phyloP scores from a whole-genome alignment of 1,140 invertebrate species.

The Eriosoma lanigerum region DNA sequence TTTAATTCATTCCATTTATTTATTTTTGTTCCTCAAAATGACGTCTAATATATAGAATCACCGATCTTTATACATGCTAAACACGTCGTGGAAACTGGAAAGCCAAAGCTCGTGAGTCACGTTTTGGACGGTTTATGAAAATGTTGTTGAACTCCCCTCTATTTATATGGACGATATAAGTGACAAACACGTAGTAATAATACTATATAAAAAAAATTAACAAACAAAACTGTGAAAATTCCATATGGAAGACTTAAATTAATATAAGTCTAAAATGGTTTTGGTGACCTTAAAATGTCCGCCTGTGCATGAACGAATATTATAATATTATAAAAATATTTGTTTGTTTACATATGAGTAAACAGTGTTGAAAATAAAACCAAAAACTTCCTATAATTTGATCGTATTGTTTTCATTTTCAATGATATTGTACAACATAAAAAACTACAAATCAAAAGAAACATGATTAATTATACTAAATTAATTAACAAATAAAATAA shows the following conservation, averaged over 20 bases:
- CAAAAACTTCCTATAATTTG: slow-evolving; percentile 24
- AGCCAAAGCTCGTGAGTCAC: slow-evolving; percentile 47
- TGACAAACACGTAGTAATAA: no score
- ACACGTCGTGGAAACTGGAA: slow-evolving; percentile 6
- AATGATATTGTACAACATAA: background rate
- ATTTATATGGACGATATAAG: background rate
- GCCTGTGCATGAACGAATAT: background rate
- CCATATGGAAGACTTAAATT: background rate
- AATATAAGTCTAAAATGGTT: background rate
- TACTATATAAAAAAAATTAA: background rate
- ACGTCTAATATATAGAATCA: background rate
- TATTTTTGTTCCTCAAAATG: background rate
- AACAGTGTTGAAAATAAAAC: slow-evolving; percentile 1
- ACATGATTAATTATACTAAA: slow-evolving; percentile 4
- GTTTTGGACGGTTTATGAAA: slow-evolving; percentile 38
- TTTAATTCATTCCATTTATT: background rate
- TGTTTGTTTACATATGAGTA: slow-evolving; percentile 2
- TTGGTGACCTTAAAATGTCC: background rate
- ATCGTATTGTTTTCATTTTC: slow-evolving; percentile 18
- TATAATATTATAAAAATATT: slow-evolving; percentile 15
- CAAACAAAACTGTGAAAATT: background rate
- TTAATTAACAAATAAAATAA: background rate
- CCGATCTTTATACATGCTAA: background rate
- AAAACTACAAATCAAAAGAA: background rate
- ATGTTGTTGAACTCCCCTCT: background rate